These are phyloP conservation scores for Parazoanthus darwini DNA, from an alignment of 92 coral and sea anemone species.

Conservation along the genomic window DNA sequence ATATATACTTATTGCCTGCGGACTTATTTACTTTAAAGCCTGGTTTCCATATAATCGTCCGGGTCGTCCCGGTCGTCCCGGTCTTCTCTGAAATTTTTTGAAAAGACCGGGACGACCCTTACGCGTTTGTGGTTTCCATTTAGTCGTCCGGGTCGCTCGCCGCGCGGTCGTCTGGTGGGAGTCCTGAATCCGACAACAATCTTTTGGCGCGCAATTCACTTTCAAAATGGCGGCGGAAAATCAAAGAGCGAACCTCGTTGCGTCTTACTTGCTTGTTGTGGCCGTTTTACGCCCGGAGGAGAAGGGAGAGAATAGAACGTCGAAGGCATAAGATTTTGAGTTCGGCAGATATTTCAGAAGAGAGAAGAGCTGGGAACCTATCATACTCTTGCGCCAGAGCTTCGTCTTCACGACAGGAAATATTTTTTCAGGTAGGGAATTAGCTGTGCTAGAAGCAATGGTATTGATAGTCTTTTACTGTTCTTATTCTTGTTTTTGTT, in stretches of 20 bases:
- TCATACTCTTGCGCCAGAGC: conserved; percentile 37
- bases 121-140: background rate
- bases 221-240: conserved; percentile 11
- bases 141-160: background rate
- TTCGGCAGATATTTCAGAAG: conserved; percentile 15
- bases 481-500: too few relatives aligned
- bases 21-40: too few relatives aligned
- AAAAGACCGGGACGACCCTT: background rate
- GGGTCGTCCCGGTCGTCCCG: background rate
- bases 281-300: conserved; percentile 10
- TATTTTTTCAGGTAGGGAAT: background rate
- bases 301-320: background rate
- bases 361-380: conserved; percentile 9
- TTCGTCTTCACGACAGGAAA: conserved; percentile 27
- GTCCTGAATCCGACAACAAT: too few relatives aligned
- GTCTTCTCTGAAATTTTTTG: background rate
- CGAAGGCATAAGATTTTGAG: conserved; percentile 12
- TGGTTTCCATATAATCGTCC: too few relatives aligned
- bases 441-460: background rate
- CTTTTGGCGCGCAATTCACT: background rate
- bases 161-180: background rate
- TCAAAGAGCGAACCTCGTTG: conserved; percentile 14
- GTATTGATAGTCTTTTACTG: background rate
- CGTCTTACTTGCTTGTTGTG: conserved; percentile 1
- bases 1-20: too few relatives aligned